phyloP scores from a whole-genome alignment of 2,797 vertebrate genomes.

The Sebastiscus albofasciatus region DNA sequence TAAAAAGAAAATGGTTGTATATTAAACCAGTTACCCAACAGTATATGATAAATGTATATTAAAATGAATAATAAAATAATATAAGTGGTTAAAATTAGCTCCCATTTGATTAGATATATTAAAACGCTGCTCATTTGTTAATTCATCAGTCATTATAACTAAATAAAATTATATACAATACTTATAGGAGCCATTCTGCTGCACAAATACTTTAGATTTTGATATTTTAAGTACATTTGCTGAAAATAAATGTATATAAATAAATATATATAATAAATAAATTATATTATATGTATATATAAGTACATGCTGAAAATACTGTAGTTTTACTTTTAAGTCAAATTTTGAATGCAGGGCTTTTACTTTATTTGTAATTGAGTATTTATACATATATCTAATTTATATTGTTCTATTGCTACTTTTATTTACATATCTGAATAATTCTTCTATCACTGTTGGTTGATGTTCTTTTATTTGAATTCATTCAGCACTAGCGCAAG shows the following conservation, averaged over 20 bases:
- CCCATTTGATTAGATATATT: neutral
- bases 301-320: neutral
- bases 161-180: neutral
- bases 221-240: neutral
- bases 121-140: neutral
- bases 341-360: neutral
- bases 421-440: neutral
- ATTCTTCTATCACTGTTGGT: neutral
- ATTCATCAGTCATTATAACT: neutral
- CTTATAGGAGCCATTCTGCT: neutral
- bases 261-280: too few species aligned
- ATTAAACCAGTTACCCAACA: neutral
- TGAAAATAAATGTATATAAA: too few species aligned
- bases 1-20: neutral
- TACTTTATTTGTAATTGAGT: neutral
- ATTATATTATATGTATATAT: too few species aligned
- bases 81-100: neutral
- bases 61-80: neutral
- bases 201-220: too few species aligned
- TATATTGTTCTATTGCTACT: neutral
- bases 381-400: neutral
- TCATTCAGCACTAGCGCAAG: too few species aligned
- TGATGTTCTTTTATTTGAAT: neutral
- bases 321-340: neutral
- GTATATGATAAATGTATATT: neutral